Conservation (phyloP, 2,888 invertebrate genomes). For the Buathra laborator region DNA sequence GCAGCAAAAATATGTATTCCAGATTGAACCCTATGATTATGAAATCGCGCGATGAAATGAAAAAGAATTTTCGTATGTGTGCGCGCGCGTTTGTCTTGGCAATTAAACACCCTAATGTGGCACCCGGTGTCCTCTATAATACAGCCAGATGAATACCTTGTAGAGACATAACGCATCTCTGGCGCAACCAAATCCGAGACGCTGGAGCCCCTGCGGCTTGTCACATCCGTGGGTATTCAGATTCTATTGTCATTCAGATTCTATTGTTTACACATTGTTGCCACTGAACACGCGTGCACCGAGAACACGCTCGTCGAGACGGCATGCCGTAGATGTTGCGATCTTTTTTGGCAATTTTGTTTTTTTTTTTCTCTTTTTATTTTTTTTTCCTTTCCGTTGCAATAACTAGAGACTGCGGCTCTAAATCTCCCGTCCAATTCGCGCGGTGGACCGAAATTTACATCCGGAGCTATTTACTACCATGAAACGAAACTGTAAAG, state of each 20-base stretch:
- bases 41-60: no score
- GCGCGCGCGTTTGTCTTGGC: not conserved
- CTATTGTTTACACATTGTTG: constrained; percentile 22
- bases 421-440: not conserved
- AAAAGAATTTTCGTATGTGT: no score
- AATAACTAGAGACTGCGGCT: not conserved
- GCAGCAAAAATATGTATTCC: no score
- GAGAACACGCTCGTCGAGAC: constrained; percentile 1
- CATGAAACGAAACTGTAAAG: not conserved
- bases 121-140: not conserved
- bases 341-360: not conserved
- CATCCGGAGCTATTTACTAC: not conserved
- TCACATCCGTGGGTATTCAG: constrained; percentile 19
- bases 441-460: not conserved
- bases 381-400: not conserved
- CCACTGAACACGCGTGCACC: constrained; percentile 6
- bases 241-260: constrained; percentile 18
- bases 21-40: no score
- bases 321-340: constrained; percentile 1
- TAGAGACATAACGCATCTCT: constrained; percentile 2
- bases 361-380: not conserved
- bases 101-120: not conserved
- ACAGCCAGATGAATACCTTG: constrained; percentile 6
- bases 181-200: not conserved
- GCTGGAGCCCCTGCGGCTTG: constrained; percentile 2